phyloP scores from a whole-genome alignment of 2,888 invertebrate species.

The Archaeoteleia sp. region DNA sequence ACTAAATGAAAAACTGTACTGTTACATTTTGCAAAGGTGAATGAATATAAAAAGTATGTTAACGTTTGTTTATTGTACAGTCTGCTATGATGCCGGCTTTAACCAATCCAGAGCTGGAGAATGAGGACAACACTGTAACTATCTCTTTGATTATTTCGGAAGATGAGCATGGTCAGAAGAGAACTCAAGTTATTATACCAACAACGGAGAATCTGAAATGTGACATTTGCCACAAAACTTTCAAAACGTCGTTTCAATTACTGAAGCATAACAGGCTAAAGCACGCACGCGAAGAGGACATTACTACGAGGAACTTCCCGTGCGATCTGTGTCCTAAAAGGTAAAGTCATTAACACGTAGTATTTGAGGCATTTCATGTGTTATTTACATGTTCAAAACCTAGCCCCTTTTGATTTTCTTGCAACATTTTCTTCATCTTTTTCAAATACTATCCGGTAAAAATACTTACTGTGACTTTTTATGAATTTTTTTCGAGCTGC shows the following conservation, averaged over 20 bases:
- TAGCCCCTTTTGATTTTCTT: too few relatives aligned
- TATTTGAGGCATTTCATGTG: too few relatives aligned
- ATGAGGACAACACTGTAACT: slow-evolving; percentile 73
- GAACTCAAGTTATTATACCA: slow-evolving; percentile 75
- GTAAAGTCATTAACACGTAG: too few relatives aligned
- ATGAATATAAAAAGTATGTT: too few relatives aligned
- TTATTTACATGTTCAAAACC: too few relatives aligned
- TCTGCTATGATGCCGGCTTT: slow-evolving; percentile 53
- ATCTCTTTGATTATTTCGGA: slow-evolving; percentile 74
- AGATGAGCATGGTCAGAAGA: slow-evolving; percentile 73
- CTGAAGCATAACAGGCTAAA: slow-evolving; percentile 72
- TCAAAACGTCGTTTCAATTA: slow-evolving; percentile 74
- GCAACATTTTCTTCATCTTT: too few relatives aligned
- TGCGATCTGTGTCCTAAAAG: slow-evolving; percentile 73
- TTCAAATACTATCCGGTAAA: too few relatives aligned
- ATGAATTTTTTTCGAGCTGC: too few relatives aligned
- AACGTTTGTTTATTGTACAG: slow-evolving; percentile 56
- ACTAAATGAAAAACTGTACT: too few relatives aligned
- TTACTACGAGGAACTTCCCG: slow-evolving; percentile 72
- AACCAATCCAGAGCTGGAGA: slow-evolving; percentile 63
- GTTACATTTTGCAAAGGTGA: too few relatives aligned
- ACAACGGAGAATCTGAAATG: slow-evolving; percentile 74
- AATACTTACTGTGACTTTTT: too few relatives aligned
- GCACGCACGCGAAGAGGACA: slow-evolving; percentile 73
- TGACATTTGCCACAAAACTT: slow-evolving; percentile 76